Evolutionary conservation across 2,888 invertebrate genomes (phyloP), one percentile per base, ranked within the genome.

Genomic region (Parnassius glacialis): DNA sequence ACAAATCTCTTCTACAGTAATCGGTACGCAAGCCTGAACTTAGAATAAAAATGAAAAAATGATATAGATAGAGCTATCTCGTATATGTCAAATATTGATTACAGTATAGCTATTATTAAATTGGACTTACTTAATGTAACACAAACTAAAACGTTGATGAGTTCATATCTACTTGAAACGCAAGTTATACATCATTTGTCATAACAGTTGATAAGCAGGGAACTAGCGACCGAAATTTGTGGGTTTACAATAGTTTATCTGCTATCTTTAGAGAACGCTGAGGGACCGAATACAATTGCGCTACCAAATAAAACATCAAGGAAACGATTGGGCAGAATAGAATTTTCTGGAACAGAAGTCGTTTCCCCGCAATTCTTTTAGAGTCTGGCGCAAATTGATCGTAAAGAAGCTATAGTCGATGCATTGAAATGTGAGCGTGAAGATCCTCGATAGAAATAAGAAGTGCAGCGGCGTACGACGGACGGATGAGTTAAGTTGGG

Each of bases 401-500:
- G 72, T 80, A 77, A 80, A 80, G 70, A 72, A 77, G 75, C 75
- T 79, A 68, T 66, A 65, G 74, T 68, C 75, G 73, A 74, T 73
- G 70, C 74, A 75, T 67, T 68, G 61, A 65, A 71, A 77, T 74
- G 57, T 61, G 64, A 65, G 74, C 75, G 74, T 79, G 77, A 75
- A 80, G 76, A 76, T 78, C 78, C 72, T 71, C 74, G 73, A 71
- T 74, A 74, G 75, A 75, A 80, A 76, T 78, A 73, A 76, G 76
- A 75, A 75, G 74, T 81, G 83, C 83, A 83, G 76, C 74, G 83
- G 70, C 72, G 71, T 68, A 73, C 78, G 80, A 78, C 82, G 83
- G 81, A 85, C 80, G 86, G 84, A 79, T 81, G 80, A 76, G 75
- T 76, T 74, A 73, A 73, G 73, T 75, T 59, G 64, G 69, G 53